Evolutionary conservation across 2,888 invertebrate species (phyloP).

Genomic region (Trissoscelio sp.): DNA sequence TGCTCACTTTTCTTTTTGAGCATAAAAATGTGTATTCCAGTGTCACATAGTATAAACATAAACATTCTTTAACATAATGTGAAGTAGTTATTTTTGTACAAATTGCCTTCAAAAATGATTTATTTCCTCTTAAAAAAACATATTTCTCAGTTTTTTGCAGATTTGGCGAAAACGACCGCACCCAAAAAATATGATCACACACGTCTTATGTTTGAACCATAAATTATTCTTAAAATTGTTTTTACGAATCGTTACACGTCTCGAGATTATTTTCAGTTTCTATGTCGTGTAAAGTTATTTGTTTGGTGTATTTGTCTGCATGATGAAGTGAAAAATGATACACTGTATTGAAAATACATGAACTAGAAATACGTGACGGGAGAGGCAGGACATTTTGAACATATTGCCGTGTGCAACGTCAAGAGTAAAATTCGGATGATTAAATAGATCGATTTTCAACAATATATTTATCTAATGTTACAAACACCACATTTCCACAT

Average conservation of each 20-base stretch:
- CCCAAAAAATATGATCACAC: conserved; percentile 20
- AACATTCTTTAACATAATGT: neutral
- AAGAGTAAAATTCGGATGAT: conserved; percentile 56
- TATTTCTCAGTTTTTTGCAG: conserved; percentile 25
- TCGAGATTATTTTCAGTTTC: conserved; percentile 41
- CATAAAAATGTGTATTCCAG: neutral
- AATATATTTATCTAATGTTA: conserved; percentile 46
- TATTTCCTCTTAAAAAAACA: conserved; percentile 5
- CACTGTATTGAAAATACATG: conserved; percentile 61
- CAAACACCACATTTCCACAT: conserved; percentile 18
- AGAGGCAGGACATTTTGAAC: conserved; percentile 47
- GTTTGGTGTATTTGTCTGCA: conserved; percentile 58
- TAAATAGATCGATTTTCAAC: conserved; percentile 50
- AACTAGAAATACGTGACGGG: conserved; percentile 58
- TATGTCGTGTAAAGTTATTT: conserved; percentile 46
- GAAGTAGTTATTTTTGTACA: neutral
- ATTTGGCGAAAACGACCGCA: conserved; percentile 24
- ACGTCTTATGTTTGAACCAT: conserved; percentile 26
- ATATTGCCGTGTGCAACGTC: conserved; percentile 44
- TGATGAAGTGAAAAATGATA: conserved; percentile 62
- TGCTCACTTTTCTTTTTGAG: too few relatives aligned
- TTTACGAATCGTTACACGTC: conserved; percentile 43
- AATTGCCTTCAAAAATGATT: conserved; percentile 29
- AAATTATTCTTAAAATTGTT: conserved; percentile 36
- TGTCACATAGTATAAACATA: conserved; percentile 4